Percentiles rank a stretch among this genome's conserved stretches.
Conservation (phyloP, 2,888 invertebrate genomes). For the Drosophila rubida region DNA sequence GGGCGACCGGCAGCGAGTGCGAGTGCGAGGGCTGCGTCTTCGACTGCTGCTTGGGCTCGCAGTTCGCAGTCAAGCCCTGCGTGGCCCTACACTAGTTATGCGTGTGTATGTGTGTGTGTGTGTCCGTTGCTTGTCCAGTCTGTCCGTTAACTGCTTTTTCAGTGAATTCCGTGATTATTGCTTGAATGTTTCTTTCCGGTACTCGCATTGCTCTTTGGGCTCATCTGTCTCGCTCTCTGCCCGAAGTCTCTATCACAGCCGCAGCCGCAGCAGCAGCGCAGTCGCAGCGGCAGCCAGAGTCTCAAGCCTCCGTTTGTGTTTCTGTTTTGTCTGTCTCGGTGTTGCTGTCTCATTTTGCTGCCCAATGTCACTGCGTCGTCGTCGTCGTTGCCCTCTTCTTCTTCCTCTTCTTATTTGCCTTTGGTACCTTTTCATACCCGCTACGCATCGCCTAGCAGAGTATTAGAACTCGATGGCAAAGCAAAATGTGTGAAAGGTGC, state of each 20-base stretch:
- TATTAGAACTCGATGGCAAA: not conserved
- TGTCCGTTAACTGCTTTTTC: conserved; percentile 82
- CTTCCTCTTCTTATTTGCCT: conserved; percentile 29
- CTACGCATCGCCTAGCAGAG: not conserved
- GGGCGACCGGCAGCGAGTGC: conserved; percentile 17
- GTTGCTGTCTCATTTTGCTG: conserved; percentile 36
- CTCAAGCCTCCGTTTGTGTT: conserved; percentile 27
- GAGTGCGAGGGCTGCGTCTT: not conserved
- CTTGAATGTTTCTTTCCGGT: conserved; percentile 82
- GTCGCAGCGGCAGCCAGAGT: conserved; percentile 13
- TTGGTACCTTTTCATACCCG: conserved; percentile 55
- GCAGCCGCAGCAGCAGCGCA: conserved; percentile 2
- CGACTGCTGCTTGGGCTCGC: not conserved
- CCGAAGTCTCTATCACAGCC: conserved; percentile 7
- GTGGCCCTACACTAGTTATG: conserved; percentile 23
- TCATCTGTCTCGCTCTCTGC: conserved; percentile 16
- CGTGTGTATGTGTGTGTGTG: conserved; percentile 13
- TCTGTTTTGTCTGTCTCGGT: conserved; percentile 12
- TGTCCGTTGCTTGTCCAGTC: conserved; percentile 42
- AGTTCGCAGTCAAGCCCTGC: conserved; percentile 32
- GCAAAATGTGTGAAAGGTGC: too few relatives aligned
- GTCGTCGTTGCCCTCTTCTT: conserved; percentile 6
- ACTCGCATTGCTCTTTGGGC: conserved; percentile 47
- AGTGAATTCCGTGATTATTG: conserved; percentile 83
- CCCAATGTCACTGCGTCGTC: conserved; percentile 61